A percentile compares a stretch with the other conserved stretches of the same genome.
Conservation (phyloP, 1,140 invertebrate genomes). For the Anastrepha ludens region DNA sequence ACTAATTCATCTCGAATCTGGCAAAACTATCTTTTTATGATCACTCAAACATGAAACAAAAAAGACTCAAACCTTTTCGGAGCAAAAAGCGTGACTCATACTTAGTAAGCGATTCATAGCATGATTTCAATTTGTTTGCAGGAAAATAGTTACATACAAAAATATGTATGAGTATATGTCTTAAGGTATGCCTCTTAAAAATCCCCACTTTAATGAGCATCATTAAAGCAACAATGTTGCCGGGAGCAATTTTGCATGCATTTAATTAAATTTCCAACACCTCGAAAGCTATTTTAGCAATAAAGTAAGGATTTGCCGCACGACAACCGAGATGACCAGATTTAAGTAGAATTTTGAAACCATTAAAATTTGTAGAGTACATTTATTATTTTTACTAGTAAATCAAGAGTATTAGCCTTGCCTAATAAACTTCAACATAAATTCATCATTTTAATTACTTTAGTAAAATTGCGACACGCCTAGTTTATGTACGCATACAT, state of each 20-base stretch:
- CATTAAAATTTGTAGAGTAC: not conserved
- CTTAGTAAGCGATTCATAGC: too few species aligned
- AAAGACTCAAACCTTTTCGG: too few species aligned
- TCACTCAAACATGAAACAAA: too few species aligned
- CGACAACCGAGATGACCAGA: not conserved
- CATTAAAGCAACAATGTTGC: slow-evolving; percentile 29
- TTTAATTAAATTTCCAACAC: slow-evolving; percentile 43
- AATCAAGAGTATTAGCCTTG: slow-evolving; percentile 48
- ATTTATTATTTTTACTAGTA: not conserved
- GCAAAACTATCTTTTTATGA: too few species aligned
- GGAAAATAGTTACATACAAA: too few species aligned
- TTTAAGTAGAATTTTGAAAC: not conserved
- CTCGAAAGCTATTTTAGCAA: not conserved
- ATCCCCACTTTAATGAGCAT: not conserved
- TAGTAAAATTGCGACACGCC: slow-evolving; percentile 47
- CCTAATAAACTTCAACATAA: slow-evolving; percentile 54
- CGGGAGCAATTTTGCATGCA: slow-evolving; percentile 4
- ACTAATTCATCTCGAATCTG: too few species aligned
- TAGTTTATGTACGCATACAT: not conserved
- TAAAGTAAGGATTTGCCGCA: not conserved
- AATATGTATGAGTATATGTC: too few species aligned
- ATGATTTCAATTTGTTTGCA: too few species aligned
- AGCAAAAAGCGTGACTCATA: too few species aligned
- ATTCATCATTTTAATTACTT: slow-evolving; percentile 55
- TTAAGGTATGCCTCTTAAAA: not conserved